Conservation (phyloP, 2,888 invertebrate genomes). For the Diplolepis rosae region DNA sequence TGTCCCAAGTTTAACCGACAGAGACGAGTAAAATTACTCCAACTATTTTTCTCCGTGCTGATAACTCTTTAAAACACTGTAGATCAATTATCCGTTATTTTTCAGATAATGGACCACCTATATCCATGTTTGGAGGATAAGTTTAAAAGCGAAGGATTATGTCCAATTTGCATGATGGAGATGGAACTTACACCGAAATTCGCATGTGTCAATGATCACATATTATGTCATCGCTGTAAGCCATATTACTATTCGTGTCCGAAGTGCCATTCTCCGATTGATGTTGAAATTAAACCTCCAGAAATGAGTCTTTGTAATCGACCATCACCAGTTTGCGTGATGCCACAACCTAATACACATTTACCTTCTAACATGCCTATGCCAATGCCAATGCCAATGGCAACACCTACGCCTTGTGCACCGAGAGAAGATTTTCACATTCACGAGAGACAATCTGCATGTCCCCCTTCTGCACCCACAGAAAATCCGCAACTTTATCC, state of each 20-base stretch:
- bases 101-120: constrained; percentile 57
- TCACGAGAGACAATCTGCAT: constrained; percentile 50
- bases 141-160: constrained; percentile 61
- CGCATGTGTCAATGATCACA: constrained; percentile 59
- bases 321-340: constrained; percentile 52
- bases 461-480: constrained; percentile 43
- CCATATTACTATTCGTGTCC: constrained; percentile 66
- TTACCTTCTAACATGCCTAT: not conserved
- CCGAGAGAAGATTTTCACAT: constrained; percentile 55
- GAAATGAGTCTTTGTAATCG: constrained; percentile 44
- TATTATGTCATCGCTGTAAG: constrained; percentile 65
- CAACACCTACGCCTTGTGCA: constrained; percentile 52
- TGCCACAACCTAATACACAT: constrained; percentile 46
- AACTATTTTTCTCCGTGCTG: too few relatives aligned
- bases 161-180: constrained; percentile 64
- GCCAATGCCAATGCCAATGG: constrained; percentile 8
- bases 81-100: too few relatives aligned
- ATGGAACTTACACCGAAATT: constrained; percentile 60
- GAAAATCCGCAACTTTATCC: constrained; percentile 53
- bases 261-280: constrained; percentile 56
- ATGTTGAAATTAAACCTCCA: constrained; percentile 44
- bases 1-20: too few relatives aligned
- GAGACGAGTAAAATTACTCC: too few relatives aligned
- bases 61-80: too few relatives aligned
- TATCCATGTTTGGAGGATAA: constrained; percentile 64